phyloP scores from a whole-genome alignment of 2,797 vertebrate genomes.

The Gobionotothen gibberifrons region DNA sequence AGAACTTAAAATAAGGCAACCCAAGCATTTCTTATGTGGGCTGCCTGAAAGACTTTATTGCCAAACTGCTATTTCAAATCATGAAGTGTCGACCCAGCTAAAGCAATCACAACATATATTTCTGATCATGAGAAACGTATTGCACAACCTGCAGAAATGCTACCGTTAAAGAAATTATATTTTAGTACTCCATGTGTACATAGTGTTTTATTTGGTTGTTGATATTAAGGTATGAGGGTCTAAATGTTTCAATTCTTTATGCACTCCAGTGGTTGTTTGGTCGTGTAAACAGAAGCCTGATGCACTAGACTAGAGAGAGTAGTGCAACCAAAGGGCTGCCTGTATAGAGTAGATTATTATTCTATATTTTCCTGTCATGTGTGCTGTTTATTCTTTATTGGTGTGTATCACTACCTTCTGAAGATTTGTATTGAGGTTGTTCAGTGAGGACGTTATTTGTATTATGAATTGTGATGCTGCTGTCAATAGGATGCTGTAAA shows the following conservation, averaged over 20 bases:
- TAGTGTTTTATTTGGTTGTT: conserved; percentile 26
- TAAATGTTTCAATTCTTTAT: conserved; percentile 44
- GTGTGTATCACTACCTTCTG: conserved; percentile 35
- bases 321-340: conserved; percentile 20
- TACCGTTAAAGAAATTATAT: conserved; percentile 24
- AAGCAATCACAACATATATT: neutral
- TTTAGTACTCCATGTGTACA: conserved; percentile 61
- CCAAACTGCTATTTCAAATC: neutral
- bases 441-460: conserved; percentile 58
- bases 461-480: conserved; percentile 40
- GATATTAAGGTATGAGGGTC: conserved; percentile 48
- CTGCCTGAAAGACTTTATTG: neutral
- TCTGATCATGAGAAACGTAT: conserved; percentile 28
- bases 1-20: too few relatives aligned
- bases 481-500: conserved; percentile 44
- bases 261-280: conserved; percentile 44
- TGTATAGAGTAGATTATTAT: conserved; percentile 9
- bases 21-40: too few relatives aligned
- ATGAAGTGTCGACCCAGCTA: conserved; percentile 17
- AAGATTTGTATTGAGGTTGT: conserved; percentile 39
- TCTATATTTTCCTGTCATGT: conserved; percentile 34
- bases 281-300: conserved; percentile 36
- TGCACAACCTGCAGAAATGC: conserved; percentile 50
- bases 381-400: conserved; percentile 42
- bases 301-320: conserved; percentile 15